Base-by-base conservation (phyloP, 2,797 vertebrate genomes). In the Pteronotus mesoamericanus region DNA sequence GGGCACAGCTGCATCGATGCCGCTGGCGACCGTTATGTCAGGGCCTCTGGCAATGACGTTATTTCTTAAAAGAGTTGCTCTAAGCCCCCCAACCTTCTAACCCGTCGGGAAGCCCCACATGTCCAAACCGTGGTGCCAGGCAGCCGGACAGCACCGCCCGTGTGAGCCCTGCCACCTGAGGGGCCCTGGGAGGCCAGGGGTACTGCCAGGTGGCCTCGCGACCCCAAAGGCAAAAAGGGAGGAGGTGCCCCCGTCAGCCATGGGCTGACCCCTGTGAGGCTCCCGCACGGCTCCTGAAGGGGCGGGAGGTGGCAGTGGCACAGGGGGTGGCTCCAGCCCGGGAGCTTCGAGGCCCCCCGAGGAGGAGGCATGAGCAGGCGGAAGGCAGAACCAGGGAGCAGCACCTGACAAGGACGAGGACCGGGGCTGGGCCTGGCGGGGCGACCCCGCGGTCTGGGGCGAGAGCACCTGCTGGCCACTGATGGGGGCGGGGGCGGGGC, bases 121-220 rank as follows among this genome's bases (percentile, higher is more conserved):
- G 59, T 7, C 16, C 10, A 6, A 5, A 1, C 2, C 12, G 8
- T 0, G 42, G 64, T 29, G 16, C 24, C 64, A 2, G 26, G 71
- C 29, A 7, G 42, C 51, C 0, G 0, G 78, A 44, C 22, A 29
- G 80, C 24, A 1, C 10, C 3, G 0, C 4, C 39, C 26, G 32
- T 14, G 4, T 89, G n/a, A 53, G 16, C 51, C 32, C 57, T 57
- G 84, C 48, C 9, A 4, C 42, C 37, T 37, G 3, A 37, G 14
- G 51, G 15, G 39, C 69, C 29, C 21, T 16, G 18, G 34, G 61
- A 34, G n/a, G n/a, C 19, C n/a, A 74, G 37, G 22, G 37, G 21
- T 2, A 37, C 10, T 34, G 77, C 0, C 0, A 2, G 39, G 46
- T 0, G 14, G 42, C 18, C 7, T 22, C 2, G 8, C 0, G 4